Evolutionary conservation across 2,113 vertebrate species (phyloP), one percentile per base, ranked within the genome.

Genomic region (Sceloporus undulatus): DNA sequence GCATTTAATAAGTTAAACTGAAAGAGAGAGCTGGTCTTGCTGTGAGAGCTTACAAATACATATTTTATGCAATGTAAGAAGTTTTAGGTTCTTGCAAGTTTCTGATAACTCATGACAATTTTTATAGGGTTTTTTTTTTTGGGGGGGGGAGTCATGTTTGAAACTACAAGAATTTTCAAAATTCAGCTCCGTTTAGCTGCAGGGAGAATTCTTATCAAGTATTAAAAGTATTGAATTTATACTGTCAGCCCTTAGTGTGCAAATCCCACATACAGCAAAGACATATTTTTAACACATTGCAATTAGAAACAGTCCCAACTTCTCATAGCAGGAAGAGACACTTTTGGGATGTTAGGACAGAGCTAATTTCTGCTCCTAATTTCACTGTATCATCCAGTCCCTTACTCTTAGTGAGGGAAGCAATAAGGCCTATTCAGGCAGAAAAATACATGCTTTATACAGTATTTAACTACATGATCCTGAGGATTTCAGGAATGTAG

Each of bases 81-180:
- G 79, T 87, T 86, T 85, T 88, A 76, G 89, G 74, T 68, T 56
- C 91, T 59, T 3, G 56, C 82, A 84, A 89, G 85, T 68, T 9
- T 25, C 85, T 59, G 11, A 82, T 73, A 85, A 75, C 29, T 76
- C 81, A 1, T 81, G 79, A 90, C 5, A 56, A 82, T 48, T 62
- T 74, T 9, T 27, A 74, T 62, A 85, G 38, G 0, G 2, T 86
- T 23, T n/a, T 76, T 19, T 11, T n/a, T 54, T 56, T 34, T 34
- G 2, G 54, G 54, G 56, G 56, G 56, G 56, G 56, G 9, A 10
- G 9, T 9, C 10, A 7, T 52, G 2, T 75, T 84, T 13, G 2
- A 9, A 0, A 79, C 87, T 89, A 90, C 74, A 1, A 18, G 73
- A 74, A 71, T 91, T 83, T 71, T 16, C 82, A 81, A 14, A 80